A percentile compares a stretch with the other conserved stretches of the same genome.
Evolutionary conservation across 2,888 invertebrate species (phyloP).

Genomic region (Parnassius orleans): DNA sequence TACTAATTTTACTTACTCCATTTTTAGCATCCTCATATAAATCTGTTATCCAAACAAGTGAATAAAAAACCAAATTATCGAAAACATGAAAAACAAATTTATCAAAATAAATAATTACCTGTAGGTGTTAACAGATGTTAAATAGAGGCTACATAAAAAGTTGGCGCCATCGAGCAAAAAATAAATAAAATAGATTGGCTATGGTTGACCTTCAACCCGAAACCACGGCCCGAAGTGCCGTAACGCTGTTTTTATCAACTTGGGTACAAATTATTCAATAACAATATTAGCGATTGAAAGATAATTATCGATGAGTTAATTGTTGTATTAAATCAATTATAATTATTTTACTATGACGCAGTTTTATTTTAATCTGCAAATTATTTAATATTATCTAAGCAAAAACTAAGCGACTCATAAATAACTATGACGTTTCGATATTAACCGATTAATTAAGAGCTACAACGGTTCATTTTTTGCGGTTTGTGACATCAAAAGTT

Average conservation of each 20-base stretch:
- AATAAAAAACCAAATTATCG: background rate
- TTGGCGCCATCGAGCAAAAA: constrained; percentile 46
- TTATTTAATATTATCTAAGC: background rate
- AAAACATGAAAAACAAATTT: constrained; percentile 4
- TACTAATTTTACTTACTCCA: no score
- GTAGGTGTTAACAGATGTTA: constrained; percentile 17
- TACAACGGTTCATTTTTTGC: constrained; percentile 20
- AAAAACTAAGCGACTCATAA: background rate
- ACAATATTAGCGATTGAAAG: constrained; percentile 4
- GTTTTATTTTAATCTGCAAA: no score
- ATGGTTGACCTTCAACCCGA: constrained; percentile 44
- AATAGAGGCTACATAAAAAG: constrained; percentile 39
- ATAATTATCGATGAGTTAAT: background rate
- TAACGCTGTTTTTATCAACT: constrained; percentile 1
- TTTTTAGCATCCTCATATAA: background rate
- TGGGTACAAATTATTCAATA: constrained; percentile 3
- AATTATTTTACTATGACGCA: no score
- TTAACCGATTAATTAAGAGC: constrained; percentile 2
- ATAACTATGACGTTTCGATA: constrained; percentile 1
- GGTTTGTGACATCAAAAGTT: constrained; percentile 9
- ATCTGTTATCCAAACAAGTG: background rate
- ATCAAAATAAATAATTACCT: constrained; percentile 4
- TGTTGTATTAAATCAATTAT: background rate
- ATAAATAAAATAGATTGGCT: constrained; percentile 35
- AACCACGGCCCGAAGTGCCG: constrained; percentile 31